Percentiles rank a stretch among this genome's conserved stretches.
Conservation (phyloP, 1,140 invertebrate genomes). For the Panulirus ornatus region DNA sequence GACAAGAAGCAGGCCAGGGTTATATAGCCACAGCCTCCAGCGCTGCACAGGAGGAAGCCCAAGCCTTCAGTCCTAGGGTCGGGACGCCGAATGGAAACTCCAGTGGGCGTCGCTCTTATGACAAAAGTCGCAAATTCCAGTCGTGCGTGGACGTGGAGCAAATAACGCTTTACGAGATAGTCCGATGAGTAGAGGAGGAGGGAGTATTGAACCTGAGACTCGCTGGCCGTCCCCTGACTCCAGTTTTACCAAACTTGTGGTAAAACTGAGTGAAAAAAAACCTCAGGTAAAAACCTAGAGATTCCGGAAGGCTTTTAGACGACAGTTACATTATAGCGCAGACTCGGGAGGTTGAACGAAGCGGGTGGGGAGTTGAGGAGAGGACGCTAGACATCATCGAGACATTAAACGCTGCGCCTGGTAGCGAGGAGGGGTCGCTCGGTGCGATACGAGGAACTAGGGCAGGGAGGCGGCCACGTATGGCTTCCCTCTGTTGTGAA, state of each 20-base stretch:
- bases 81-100: neutral
- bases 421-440: no score
- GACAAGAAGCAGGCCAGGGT: no score
- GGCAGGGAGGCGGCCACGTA: no score
- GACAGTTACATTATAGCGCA: neutral
- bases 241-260: neutral
- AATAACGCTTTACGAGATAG: neutral
- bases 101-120: neutral
- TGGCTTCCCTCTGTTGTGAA: no score
- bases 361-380: neutral
- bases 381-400: neutral
- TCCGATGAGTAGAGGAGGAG: neutral
- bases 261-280: neutral
- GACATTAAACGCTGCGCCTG: no score
- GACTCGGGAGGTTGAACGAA: neutral
- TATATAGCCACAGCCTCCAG: no score
- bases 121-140: neutral
- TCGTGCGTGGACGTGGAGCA: neutral
- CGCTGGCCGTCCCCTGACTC: neutral
- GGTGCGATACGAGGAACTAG: no score
- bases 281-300: neutral
- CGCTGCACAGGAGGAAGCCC: no score
- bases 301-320: neutral
- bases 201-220: neutral
- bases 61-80: neutral